Evolutionary conservation across 2,797 vertebrate genomes (phyloP).

Genomic region (Enteromius trimaculatus): DNA sequence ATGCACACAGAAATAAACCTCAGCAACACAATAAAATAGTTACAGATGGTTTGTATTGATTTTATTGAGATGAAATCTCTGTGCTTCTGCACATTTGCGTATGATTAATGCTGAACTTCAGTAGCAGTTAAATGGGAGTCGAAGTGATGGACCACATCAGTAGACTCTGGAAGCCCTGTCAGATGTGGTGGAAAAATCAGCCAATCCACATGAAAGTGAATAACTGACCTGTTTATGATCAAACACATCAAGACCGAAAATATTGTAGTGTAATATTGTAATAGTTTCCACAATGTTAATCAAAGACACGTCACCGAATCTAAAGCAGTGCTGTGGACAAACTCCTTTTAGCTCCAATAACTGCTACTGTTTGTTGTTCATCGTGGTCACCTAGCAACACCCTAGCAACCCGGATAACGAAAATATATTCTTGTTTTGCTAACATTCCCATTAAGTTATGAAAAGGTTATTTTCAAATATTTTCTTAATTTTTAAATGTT

Average conservation of each 20-base stretch:
- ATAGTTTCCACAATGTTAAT: conserved; percentile 12
- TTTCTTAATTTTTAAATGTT: too few species aligned
- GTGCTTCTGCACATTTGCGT: conserved; percentile 4
- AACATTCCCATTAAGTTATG: background rate
- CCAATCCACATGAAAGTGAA: conserved; percentile 21
- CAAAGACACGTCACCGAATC: background rate
- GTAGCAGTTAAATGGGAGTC: conserved; percentile 12
- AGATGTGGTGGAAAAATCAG: background rate
- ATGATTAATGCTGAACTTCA: conserved; percentile 18
- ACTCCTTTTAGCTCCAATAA: background rate
- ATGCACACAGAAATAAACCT: too few species aligned
- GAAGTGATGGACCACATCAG: conserved; percentile 14
- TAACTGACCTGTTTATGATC: conserved; percentile 12
- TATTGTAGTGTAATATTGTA: background rate
- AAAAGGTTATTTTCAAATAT: background rate
- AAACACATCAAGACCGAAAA: background rate
- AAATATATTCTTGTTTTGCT: background rate
- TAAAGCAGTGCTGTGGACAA: background rate
- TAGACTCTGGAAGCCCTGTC: conserved; percentile 14
- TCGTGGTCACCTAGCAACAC: background rate
- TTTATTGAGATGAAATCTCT: conserved; percentile 2
- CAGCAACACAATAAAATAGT: conserved; percentile 2
- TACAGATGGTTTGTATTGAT: conserved; percentile 11
- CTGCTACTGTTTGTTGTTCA: background rate
- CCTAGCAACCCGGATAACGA: background rate